These are phyloP conservation scores for Athetis lepigone DNA, from an alignment of 2,888 invertebrate species.

Conservation along the genomic window DNA sequence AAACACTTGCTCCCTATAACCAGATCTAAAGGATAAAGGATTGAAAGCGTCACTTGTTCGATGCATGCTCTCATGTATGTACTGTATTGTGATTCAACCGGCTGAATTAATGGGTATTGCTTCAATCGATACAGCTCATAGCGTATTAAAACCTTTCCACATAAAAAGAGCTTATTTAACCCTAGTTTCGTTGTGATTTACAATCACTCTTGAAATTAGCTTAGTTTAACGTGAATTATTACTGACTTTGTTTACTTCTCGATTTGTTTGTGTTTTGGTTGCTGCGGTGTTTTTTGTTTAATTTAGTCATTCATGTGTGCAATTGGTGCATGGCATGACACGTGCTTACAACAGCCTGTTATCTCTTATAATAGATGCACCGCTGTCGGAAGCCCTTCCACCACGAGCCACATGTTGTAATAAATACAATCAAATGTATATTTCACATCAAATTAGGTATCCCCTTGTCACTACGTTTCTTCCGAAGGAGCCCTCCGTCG, in stretches of 20 bases:
- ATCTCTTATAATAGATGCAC: conserved; percentile 44
- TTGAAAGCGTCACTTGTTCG: conserved; percentile 80
- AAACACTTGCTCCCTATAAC: conserved; percentile 18
- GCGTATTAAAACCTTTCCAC: conserved; percentile 22
- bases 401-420: conserved; percentile 38
- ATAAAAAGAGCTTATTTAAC: conserved; percentile 17
- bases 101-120: conserved; percentile 71
- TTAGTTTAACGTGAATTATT: not conserved
- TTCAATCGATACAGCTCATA: conserved; percentile 53
- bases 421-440: not conserved
- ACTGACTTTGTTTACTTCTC: too few relatives aligned
- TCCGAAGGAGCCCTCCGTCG: conserved; percentile 1
- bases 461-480: not conserved
- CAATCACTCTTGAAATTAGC: not conserved
- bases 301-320: conserved; percentile 33
- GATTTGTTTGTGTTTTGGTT: conserved; percentile 13
- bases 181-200: conserved; percentile 5
- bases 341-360: conserved; percentile 45
- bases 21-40: conserved; percentile 54
- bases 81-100: conserved; percentile 78
- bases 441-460: not conserved
- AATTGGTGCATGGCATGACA: conserved; percentile 27
- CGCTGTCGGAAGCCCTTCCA: conserved; percentile 48
- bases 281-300: conserved; percentile 18
- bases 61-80: conserved; percentile 70